Evolutionary conservation across 2,888 invertebrate species (phyloP), one percentile per base, ranked within the genome.

Genomic region (Catocala nupta): DNA sequence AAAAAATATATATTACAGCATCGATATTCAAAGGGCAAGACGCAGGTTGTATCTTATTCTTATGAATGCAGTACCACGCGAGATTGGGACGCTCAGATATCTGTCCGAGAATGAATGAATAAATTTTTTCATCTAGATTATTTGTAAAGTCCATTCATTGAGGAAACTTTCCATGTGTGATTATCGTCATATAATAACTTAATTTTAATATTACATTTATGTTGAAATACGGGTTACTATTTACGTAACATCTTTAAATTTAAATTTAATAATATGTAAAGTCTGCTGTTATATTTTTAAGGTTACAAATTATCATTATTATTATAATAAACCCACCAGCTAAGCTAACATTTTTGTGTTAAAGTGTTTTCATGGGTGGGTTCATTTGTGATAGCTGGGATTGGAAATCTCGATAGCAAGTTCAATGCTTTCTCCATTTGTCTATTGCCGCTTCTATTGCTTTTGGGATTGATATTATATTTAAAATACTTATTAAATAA

Each of bases 11-110:
- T 45, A 10, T 36, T 47, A 48, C 59, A 60, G 43, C 61, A 61
- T 59, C 50, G 52, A 43, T 56, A 36, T 34, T 63, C 33, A 65
- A 69, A 67, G 68, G 57, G 58, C 64, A 66, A 65, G 53, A 59
- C 53, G 60, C 52, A 16, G 74, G 63, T 52, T 53, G 63, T 73
- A 65, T 72, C 65, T 73, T 83, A 78, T 86, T 81, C 78, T 82
- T 81, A 77, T 66, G 70, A 68, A 66, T 62, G 56, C 62, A 74
- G 62, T 70, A 55, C 68, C 12, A 76, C 55, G 63, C 7, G 81
- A 78, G 81, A 80, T 81, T 73, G 70, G 75, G 56, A 62, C 68
- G 56, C 39, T 47, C 34, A 36, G 71, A 72, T 78, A 63, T 12
- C 7, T 12, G 56, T 58, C 71, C 34, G 42, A 39, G 63, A 70